Evolutionary conservation across 2,888 invertebrate genomes (phyloP), one percentile per base, ranked within the genome.

Genomic region (Portevinia maculata): DNA sequence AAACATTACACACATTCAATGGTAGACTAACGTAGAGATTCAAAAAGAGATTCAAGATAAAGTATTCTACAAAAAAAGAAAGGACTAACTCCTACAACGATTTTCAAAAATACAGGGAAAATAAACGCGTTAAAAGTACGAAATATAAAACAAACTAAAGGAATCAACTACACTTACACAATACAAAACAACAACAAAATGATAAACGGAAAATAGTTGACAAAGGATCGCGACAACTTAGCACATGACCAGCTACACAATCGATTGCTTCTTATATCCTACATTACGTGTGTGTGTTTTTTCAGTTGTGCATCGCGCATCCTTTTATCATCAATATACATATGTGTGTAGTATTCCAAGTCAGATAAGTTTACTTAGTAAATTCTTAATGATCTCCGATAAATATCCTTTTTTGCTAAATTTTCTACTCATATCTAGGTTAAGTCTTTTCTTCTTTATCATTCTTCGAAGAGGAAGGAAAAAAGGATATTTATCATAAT

Each of bases 401-500:
- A 74, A 84, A 84, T 84, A 84, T 84, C 84, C 84, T 79, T 84
- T 84, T 84, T 84, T 79, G 67, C 73, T 74, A 73, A 79, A 62
- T 73, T 73, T 62, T 78, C 65, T 69, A 64, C 34, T 74, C 78
- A 67, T 73, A 64, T 78, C 73, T 71, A 71, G 15, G 41, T 70
- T 81, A 78, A 71, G 85, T 85, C 85, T 86, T 84, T 83, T 84
- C 86, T 87, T 84, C 65, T 76, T 76, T 73, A 70, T 71, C 70
- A 75, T 75, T 81, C 67, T 60, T 71, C 50, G 76, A 81, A 81
- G 76, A 76, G 71, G 74, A 71, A 71, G 73, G 57, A 84, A 81
- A 75, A 84, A 76, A 79, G 81, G 76, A 76, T 84, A 81, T 84
- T 75, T 84, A 76, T 84, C 71, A 88, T 89, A 90, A 89, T 90